A percentile compares a stretch with the other conserved stretches of the same genome.
phyloP scores from a whole-genome alignment of 1,140 invertebrate species.

The Aphaenogaster ashmeadi region DNA sequence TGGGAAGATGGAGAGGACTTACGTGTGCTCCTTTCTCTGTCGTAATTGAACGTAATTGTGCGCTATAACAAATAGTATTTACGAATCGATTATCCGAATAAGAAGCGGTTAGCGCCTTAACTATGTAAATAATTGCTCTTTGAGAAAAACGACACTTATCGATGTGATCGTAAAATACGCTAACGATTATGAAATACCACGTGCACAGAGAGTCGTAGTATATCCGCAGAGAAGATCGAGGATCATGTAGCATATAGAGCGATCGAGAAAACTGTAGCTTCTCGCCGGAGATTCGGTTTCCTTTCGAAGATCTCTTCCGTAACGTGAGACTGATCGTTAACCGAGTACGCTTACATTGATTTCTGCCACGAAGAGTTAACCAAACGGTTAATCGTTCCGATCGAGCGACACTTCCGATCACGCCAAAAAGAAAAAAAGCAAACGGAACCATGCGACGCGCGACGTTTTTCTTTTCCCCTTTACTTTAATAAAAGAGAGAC shows the following conservation, averaged over 20 bases:
- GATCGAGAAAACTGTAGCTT: conserved; percentile 21
- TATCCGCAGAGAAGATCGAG: background rate
- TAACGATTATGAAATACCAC: conserved; percentile 42
- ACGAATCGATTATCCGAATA: conserved; percentile 38
- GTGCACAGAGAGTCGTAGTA: conserved; percentile 12
- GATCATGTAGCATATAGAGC: conserved; percentile 32
- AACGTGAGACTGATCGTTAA: conserved; percentile 59
- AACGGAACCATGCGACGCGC: conserved; percentile 40
- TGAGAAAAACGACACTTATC: conserved; percentile 27
- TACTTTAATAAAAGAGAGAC: conserved; percentile 39
- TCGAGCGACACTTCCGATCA: conserved; percentile 11
- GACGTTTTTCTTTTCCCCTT: background rate
- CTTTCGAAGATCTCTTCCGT: conserved; percentile 24
- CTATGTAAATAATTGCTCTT: conserved; percentile 51
- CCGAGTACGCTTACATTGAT: conserved; percentile 74
- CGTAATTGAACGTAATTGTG: conserved; percentile 27
- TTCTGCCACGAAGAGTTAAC: conserved; percentile 61
- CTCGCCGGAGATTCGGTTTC: conserved; percentile 27
- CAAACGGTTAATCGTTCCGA: conserved; percentile 9
- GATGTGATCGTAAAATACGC: conserved; percentile 55
- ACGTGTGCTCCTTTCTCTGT: conserved; percentile 5
- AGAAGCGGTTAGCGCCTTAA: conserved; percentile 62
- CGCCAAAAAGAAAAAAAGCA: background rate
- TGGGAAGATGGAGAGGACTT: background rate
- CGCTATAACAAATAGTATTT: conserved; percentile 49